These are phyloP conservation scores for Megaceryle alcyon DNA, from an alignment of 2,797 vertebrate species.

Conservation along the genomic window DNA sequence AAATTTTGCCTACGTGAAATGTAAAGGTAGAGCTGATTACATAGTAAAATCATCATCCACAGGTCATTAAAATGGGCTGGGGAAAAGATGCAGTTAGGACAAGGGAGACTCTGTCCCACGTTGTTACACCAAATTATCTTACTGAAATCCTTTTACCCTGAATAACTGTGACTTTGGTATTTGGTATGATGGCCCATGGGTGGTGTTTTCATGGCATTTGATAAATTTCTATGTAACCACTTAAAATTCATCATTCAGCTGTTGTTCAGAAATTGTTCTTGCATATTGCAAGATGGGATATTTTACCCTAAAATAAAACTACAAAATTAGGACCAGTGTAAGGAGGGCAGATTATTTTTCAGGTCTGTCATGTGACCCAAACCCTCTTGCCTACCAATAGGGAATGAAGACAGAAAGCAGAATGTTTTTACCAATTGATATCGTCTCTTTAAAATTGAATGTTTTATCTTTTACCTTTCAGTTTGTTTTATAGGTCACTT, in stretches of 20 bases:
- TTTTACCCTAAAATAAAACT: not conserved
- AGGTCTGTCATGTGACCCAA: not conserved
- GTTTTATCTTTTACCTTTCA: constrained; percentile 14
- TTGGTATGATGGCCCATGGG: not conserved
- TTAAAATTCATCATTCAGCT: not conserved
- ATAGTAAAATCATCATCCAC: not conserved
- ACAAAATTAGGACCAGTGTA: not conserved
- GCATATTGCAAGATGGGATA: not conserved
- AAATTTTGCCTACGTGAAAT: not conserved
- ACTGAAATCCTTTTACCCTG: not conserved
- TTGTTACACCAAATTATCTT: not conserved
- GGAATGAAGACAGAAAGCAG: not conserved
- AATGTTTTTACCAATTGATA: not conserved
- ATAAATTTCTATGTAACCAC: not conserved
- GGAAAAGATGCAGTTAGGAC: not conserved
- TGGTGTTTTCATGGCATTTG: not conserved
- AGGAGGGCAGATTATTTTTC: not conserved
- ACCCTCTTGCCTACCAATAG: not conserved
- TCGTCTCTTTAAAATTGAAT: not conserved
- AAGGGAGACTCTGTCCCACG: not conserved
- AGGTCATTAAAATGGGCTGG: not conserved
- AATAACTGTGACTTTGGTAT: not conserved
- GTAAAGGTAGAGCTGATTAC: not conserved
- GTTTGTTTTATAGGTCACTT: constrained; percentile 61
- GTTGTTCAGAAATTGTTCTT: not conserved